These are phyloP conservation scores for Drosophila repletoides DNA, from an alignment of 1,140 invertebrate species.

Conservation along the genomic window DNA sequence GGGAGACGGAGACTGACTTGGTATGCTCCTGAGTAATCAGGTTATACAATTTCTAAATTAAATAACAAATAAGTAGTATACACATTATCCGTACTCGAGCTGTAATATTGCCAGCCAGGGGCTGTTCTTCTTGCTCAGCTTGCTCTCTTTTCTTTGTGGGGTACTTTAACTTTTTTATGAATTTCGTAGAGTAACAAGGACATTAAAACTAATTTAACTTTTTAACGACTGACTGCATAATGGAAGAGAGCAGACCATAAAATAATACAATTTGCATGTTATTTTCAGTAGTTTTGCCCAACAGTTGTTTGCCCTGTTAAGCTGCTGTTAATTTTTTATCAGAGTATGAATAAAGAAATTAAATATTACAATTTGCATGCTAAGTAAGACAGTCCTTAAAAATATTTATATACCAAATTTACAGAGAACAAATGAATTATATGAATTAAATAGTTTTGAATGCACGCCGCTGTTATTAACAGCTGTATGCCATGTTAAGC, in stretches of 20 bases:
- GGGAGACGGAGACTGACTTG: neutral
- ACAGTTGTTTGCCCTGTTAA: no score
- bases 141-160: neutral
- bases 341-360: no score
- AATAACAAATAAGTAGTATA: conserved; percentile 38
- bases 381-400: no score
- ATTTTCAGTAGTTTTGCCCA: neutral
- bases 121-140: neutral
- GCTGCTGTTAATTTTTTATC: no score
- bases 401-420: no score
- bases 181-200: neutral
- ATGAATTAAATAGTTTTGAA: no score
- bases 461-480: no score
- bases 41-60: conserved; percentile 72
- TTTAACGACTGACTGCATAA: no score
- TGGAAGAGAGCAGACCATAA: no score
- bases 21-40: conserved; percentile 43
- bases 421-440: no score
- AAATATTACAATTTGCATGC: no score
- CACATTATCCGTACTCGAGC: conserved; percentile 11
- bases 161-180: neutral
- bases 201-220: neutral
- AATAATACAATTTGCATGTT: neutral
- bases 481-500: no score
- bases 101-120: conserved; percentile 2